phyloP scores from a whole-genome alignment of 2,113 vertebrate species.

The Lethenteron reissneri region DNA sequence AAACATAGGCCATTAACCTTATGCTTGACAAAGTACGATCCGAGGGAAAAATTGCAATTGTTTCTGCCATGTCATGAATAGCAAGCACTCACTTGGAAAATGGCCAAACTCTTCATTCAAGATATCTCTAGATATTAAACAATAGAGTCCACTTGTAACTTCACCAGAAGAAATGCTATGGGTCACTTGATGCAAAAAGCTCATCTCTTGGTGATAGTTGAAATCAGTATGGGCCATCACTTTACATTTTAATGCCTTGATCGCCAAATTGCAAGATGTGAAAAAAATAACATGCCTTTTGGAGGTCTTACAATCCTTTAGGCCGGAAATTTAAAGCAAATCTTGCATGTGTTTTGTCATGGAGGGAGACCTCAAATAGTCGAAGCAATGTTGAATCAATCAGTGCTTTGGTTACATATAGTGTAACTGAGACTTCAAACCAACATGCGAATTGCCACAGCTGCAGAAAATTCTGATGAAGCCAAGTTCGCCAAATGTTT shows the following conservation, averaged over 20 bases:
- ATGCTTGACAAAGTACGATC: not conserved
- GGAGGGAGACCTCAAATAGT: conserved; percentile 2
- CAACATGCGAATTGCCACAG: not conserved
- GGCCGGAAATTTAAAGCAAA: not conserved
- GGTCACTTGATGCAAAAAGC: not conserved
- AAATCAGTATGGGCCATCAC: not conserved
- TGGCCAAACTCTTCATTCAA: conserved; percentile 3
- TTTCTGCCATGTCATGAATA: not conserved
- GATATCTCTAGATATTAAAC: not conserved
- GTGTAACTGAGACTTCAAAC: not conserved
- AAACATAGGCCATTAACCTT: not conserved
- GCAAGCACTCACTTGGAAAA: conserved; percentile 1
- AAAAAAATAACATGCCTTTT: not conserved
- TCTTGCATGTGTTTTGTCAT: not conserved
- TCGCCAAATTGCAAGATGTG: not conserved
- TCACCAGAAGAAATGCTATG: not conserved
- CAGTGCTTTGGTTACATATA: not conserved
- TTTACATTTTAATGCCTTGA: not conserved
- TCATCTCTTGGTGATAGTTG: not conserved
- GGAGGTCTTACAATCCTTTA: not conserved
- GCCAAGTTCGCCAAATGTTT: not conserved
- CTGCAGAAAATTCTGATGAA: not conserved
- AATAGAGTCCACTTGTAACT: not conserved
- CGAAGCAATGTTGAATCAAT: not conserved
- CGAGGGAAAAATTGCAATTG: not conserved